Conservation (phyloP, 2,113 vertebrate species). For the Heterotilapia buettikoferi region DNA sequence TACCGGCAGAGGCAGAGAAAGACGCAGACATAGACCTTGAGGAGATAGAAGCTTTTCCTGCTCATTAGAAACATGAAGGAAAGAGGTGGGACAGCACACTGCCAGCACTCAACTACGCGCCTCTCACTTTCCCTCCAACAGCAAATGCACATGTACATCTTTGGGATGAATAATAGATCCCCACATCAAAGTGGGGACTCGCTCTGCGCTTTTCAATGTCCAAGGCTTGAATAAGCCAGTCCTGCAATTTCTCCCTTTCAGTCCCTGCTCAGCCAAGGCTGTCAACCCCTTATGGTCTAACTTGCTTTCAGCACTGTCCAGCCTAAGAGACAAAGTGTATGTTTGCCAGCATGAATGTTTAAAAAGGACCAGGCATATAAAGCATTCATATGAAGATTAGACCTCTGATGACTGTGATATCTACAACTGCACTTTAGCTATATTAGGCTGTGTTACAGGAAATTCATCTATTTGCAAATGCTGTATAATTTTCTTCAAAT, state of each 20-base stretch:
- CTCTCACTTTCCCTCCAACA: not conserved
- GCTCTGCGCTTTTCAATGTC: not conserved
- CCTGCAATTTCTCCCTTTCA: slow-evolving; percentile 6
- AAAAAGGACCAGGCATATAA: not conserved
- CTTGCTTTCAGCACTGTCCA: not conserved
- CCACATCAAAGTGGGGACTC: slow-evolving; percentile 38
- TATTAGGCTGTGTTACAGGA: not conserved
- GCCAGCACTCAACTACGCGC: not conserved
- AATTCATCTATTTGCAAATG: not conserved
- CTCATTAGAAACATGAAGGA: slow-evolving; percentile 31
- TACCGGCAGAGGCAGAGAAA: not conserved
- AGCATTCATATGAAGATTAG: not conserved
- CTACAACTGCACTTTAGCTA: not conserved
- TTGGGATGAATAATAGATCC: slow-evolving; percentile 43
- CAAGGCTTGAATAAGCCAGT: not conserved
- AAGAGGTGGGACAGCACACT: slow-evolving; percentile 2
- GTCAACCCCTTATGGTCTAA: not conserved
- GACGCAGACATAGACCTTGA: slow-evolving; percentile 15
- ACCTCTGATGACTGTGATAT: not conserved
- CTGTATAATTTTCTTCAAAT: not conserved
- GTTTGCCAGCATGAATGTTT: slow-evolving; percentile 15
- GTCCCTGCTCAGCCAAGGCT: not conserved
- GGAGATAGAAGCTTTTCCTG: not conserved
- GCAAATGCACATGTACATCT: not conserved
- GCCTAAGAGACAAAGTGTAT: not conserved